Evolutionary conservation across 2,888 invertebrate species (phyloP), one percentile per base, ranked within the genome.

Genomic region (Buathra laborator): DNA sequence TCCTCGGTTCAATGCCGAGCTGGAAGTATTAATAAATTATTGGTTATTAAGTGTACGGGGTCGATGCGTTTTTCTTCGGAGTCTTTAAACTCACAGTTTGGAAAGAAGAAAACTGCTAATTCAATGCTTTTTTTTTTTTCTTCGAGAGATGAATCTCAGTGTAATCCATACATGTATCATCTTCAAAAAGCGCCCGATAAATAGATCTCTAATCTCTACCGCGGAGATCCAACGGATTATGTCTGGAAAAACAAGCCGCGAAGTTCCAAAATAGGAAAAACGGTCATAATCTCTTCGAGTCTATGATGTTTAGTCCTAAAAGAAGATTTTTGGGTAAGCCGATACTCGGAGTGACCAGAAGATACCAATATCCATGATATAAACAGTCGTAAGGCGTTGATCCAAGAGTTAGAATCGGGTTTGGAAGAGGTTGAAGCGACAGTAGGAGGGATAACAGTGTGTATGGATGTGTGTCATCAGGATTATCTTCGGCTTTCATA

Each of bases 1-100:
- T 93, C 90, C 87, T 90, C 88, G 89, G 87, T 87, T 91, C 92
- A 92, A 92, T 90, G 89, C 90, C 87, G 89, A 88, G 84, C 88
- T 85, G 82, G 89, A 89, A 88, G 90, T 91, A 92, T 93, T 92
- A 92, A 93, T 93, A 93, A 93, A 93, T 93, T 92, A 92, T 92
- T 89, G 89, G 90, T 92, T 93, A 93, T 93, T 93, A 92, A 93
- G 92, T 92, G 90, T 89, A 84, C 86, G 59, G 67, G 74, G 74
- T 81, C 72, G 77, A 70, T 75, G 62, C 66, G 74, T 59, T 77
- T 68, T 48, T 56, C 32, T 71, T 66, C 14, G 62, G 44, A 53
- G 75, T 75, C 59, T 62, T 3, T 14, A 29, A 24, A 56, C 19
- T 24, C 10, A 24, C 24, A 24, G 12, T 10, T 56, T 32, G 29